phyloP scores from a whole-genome alignment of 2,888 invertebrate genomes.

The Drosophila yooni region DNA sequence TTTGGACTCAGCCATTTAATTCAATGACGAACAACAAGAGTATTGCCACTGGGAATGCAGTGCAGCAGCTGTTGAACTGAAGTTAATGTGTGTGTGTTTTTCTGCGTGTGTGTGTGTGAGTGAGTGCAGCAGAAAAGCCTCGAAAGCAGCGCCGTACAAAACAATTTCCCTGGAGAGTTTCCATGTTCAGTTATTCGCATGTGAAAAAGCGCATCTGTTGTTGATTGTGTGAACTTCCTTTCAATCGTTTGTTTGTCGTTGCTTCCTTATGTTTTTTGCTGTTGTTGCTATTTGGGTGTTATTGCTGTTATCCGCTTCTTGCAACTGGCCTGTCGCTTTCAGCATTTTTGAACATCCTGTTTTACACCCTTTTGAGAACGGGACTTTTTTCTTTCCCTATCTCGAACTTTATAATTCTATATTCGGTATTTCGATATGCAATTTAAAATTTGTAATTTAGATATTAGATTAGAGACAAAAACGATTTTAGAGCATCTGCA shows the following conservation, averaged over 20 bases:
- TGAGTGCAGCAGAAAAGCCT: conserved; percentile 31
- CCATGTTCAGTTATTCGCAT: conserved; percentile 79
- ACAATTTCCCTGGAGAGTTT: conserved; percentile 79
- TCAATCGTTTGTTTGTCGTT: conserved; percentile 75
- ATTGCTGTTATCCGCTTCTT: conserved; percentile 68
- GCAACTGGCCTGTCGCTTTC: conserved; percentile 57
- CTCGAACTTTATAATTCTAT: neutral
- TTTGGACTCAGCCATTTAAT: conserved; percentile 72
- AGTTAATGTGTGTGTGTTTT: conserved; percentile 36
- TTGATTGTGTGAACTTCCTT: conserved; percentile 81
- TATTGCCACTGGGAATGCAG: conserved; percentile 64
- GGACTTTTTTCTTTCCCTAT: neutral
- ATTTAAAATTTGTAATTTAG: neutral
- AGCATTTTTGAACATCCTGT: conserved; percentile 22
- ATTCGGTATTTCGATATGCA: neutral
- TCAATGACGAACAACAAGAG: conserved; percentile 77
- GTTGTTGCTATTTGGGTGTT: conserved; percentile 55
- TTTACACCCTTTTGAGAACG: conserved; percentile 1
- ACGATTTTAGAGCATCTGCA: conserved; percentile 34
- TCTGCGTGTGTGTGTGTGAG: neutral
- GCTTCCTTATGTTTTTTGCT: conserved; percentile 47
- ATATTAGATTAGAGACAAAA: neutral
- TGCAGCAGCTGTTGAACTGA: conserved; percentile 39
- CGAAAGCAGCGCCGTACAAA: conserved; percentile 62
- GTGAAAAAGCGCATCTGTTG: conserved; percentile 81